Base-by-base conservation (phyloP, 2,888 invertebrate species). In the Panopea generosa region DNA sequence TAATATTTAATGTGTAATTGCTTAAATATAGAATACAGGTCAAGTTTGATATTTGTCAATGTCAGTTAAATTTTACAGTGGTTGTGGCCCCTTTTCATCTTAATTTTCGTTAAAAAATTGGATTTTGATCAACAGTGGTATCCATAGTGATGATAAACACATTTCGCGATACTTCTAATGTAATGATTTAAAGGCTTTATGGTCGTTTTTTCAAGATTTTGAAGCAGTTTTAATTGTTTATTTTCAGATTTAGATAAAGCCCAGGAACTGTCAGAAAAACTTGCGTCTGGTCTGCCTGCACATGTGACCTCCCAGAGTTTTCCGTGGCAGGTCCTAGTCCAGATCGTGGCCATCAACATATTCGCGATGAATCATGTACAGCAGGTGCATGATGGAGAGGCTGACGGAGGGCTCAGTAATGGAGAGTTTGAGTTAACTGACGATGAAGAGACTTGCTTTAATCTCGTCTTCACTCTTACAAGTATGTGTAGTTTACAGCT, bases 231-330 rank as follows among this genome's bases (percentile, higher is more conserved):
- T n/a, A n/a, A n/a, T n/a, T n/a, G n/a, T n/a, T n/a, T n/a, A n/a
- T n/a, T 7, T 33, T 33, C 33, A 62, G 95, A 95, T 87, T 90
- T 96, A 70, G 94, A 94, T 38, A 93, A 94, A 65, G 96, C 96
- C 0, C 93, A 94, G 18, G 92, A 94, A 2, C 93, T 95, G 63
- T 95, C 95, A 43, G 94, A 95, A 80, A 94, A 95, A 26, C 93
- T 97, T 29, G 95, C 95, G 70, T 94, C 95, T 0, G 95, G 96
- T 40, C 93, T 97, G 81, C 95, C 96, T 0, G 95, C 96, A 0
- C 94, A 96, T 68, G 95, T 96, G 9, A 96, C 96, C 0, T 96
- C 96, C 0, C 95, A 96, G 88, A 95, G 95, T 88, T 96, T 97
- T 83, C 95, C 95, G 56, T 94, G 95, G 0, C 95, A 95, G 93